These are phyloP conservation scores for Phytoseiulus persimilis DNA, from an alignment of 2,888 invertebrate genomes.

Conservation along the genomic window DNA sequence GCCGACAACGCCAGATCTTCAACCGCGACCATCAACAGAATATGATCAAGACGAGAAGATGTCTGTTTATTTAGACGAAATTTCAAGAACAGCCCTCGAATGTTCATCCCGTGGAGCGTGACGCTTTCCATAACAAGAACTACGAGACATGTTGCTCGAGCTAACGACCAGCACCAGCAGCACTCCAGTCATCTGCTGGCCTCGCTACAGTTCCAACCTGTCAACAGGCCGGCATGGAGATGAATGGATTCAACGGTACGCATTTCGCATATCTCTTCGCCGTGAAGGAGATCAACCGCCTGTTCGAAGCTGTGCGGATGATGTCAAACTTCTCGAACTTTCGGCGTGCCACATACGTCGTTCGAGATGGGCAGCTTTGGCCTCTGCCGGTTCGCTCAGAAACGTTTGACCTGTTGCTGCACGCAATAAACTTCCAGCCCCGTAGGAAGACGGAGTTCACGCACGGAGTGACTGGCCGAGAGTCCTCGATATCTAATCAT, in stretches of 20 bases:
- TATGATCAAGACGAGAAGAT: background rate
- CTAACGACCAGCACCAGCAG: background rate
- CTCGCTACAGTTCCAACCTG: background rate
- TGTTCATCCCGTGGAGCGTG: background rate
- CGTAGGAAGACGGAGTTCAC: background rate
- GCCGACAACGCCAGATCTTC: background rate
- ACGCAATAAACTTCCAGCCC: no score
- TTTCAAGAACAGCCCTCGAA: background rate
- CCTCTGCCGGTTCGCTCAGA: no score
- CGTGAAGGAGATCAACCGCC: no score
- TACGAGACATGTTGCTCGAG: background rate
- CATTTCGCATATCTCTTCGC: no score
- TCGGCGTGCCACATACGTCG: no score
- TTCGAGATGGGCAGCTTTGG: no score
- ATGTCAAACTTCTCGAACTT: no score
- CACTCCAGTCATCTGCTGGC: background rate
- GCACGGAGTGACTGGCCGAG: background rate
- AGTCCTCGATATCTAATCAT: background rate
- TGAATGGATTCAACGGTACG: no score
- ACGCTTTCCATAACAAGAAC: background rate
- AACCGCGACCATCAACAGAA: background rate
- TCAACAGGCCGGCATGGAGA: background rate
- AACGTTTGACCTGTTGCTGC: no score
- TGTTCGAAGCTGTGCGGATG: no score
- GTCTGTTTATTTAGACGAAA: background rate